Conservation (phyloP, 2,797 vertebrate genomes). For the Hylomyscus alleni region DNA sequence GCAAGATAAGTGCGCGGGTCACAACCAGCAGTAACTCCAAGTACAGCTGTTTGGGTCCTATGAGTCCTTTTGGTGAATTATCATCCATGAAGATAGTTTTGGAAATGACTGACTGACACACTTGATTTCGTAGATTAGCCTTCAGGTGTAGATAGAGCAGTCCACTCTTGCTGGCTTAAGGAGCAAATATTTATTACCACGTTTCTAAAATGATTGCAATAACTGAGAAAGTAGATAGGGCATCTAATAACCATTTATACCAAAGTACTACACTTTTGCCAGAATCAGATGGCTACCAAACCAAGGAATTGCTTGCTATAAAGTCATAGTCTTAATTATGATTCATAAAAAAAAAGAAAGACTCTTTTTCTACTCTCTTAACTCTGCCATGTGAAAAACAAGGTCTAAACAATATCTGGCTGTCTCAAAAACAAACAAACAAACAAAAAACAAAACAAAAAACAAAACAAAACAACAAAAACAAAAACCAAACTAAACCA, state of each 20-base stretch:
- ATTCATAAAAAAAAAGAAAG: background rate
- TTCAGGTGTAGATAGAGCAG: background rate
- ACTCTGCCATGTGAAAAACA: background rate
- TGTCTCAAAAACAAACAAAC: too few species aligned
- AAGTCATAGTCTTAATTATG: background rate
- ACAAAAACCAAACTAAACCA: too few species aligned
- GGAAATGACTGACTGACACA: background rate
- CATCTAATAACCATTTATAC: background rate
- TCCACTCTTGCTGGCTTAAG: background rate
- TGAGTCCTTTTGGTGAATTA: background rate
- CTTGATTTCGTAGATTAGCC: background rate
- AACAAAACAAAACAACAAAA: too few species aligned
- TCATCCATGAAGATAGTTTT: background rate
- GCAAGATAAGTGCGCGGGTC: too few species aligned
- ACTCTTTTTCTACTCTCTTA: background rate
- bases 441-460: too few species aligned
- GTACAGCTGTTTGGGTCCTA: background rate
- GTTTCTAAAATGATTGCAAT: constrained; percentile 3
- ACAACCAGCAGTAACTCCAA: too few species aligned
- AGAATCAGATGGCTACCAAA: background rate
- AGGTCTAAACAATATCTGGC: background rate
- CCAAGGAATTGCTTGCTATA: background rate
- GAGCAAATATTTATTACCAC: background rate
- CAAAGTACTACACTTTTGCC: background rate
- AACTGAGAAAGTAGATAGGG: background rate